Evolutionary conservation across 2,113 vertebrate genomes (phyloP).

Genomic region (Lampris megalopsis): DNA sequence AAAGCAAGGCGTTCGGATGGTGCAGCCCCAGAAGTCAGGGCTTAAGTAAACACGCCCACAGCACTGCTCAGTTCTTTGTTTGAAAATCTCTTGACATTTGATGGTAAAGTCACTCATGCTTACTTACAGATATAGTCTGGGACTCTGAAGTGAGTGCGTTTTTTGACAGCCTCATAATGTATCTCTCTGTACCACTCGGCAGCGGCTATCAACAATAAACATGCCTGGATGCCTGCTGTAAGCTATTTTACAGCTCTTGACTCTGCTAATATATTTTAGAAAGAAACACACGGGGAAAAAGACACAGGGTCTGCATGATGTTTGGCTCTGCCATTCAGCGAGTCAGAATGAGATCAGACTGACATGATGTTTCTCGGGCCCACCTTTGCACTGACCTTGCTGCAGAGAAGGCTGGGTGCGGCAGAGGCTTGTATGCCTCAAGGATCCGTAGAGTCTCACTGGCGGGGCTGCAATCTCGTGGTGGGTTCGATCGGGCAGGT

Average conservation of each 20-base stretch:
- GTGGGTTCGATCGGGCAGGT: too few species aligned
- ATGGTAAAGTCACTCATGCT: conserved; percentile 55
- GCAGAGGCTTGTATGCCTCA: not conserved
- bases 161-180: conserved; percentile 59
- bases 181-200: conserved; percentile 44
- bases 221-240: conserved; percentile 50
- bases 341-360: conserved; percentile 29
- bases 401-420: not conserved
- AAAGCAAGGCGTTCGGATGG: conserved; percentile 33
- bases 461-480: too few species aligned
- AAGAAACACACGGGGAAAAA: conserved; percentile 20
- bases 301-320: conserved; percentile 19
- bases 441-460: not conserved
- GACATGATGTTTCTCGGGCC: conserved; percentile 24
- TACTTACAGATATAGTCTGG: conserved; percentile 36
- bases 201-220: conserved; percentile 55
- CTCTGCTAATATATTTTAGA: conserved; percentile 46
- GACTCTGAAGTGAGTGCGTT: conserved; percentile 39
- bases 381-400: conserved; percentile 23
- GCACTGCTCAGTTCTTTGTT: conserved; percentile 30
- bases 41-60: conserved; percentile 54
- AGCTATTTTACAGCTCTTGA: conserved; percentile 58
- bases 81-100: conserved; percentile 36
- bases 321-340: conserved; percentile 6
- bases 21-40: conserved; percentile 59